phyloP scores from a whole-genome alignment of 2,888 invertebrate genomes.

The Drosophila tripunctata region DNA sequence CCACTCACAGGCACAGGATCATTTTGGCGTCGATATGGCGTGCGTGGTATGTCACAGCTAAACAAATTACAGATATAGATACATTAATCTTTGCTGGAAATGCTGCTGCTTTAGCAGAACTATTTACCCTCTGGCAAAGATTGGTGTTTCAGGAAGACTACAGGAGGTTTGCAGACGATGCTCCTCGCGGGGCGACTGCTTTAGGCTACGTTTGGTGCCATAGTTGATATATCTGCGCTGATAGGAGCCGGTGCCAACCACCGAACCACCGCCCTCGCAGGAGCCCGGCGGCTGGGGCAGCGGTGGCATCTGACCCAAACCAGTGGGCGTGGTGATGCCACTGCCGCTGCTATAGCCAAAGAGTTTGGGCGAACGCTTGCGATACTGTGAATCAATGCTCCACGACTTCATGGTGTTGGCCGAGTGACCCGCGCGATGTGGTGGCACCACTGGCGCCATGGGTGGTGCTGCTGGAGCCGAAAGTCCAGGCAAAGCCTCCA shows the following conservation, averaged over 20 bases:
- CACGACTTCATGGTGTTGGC: slow-evolving; percentile 91
- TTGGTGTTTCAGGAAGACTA: slow-evolving; percentile 94
- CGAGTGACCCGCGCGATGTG: slow-evolving; percentile 87
- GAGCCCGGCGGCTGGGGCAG: slow-evolving; percentile 57
- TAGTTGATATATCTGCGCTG: slow-evolving; percentile 83
- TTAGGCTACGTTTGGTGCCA: slow-evolving; percentile 84
- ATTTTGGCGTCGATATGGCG: slow-evolving; percentile 88
- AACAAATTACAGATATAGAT: not conserved
- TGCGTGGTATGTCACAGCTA: slow-evolving; percentile 91
- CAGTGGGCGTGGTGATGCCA: slow-evolving; percentile 80
- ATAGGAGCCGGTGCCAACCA: slow-evolving; percentile 85
- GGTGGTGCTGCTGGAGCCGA: slow-evolving; percentile 45
- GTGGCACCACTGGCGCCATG: slow-evolving; percentile 89
- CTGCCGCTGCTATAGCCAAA: slow-evolving; percentile 85
- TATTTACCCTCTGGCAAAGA: slow-evolving; percentile 89
- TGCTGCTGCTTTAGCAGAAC: not conserved
- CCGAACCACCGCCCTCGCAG: slow-evolving; percentile 52
- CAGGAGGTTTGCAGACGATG: slow-evolving; percentile 91
- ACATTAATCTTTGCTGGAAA: too few relatives aligned
- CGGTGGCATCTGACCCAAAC: slow-evolving; percentile 65
- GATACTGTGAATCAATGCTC: slow-evolving; percentile 93
- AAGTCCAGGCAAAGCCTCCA: slow-evolving; percentile 50
- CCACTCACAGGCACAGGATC: slow-evolving; percentile 84
- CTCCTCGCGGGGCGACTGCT: slow-evolving; percentile 87
- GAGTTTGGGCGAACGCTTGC: slow-evolving; percentile 86